Conservation (phyloP, 2,888 invertebrate species). For the Nyleta sp. region DNA sequence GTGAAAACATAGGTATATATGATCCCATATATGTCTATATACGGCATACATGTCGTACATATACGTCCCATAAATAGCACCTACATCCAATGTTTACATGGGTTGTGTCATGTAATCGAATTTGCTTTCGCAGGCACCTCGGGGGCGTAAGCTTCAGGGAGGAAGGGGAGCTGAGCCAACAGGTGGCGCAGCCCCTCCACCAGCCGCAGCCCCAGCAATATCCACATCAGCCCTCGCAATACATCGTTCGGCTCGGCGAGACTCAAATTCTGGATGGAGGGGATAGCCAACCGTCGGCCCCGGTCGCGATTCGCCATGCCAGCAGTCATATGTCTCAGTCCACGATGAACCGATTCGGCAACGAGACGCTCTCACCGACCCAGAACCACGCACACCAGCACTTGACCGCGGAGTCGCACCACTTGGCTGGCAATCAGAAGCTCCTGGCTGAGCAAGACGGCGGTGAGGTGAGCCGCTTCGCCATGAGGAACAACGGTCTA, state of each 20-base stretch:
- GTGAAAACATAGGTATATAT: too few relatives aligned
- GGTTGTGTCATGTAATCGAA: too few relatives aligned
- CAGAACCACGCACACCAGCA: slow-evolving; percentile 72
- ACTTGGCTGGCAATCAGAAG: slow-evolving; percentile 52
- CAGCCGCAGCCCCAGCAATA: slow-evolving; percentile 66
- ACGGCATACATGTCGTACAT: too few relatives aligned
- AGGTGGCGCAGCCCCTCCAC: slow-evolving; percentile 66
- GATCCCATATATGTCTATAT: too few relatives aligned
- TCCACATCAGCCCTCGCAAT: slow-evolving; percentile 60
- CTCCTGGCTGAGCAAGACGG: slow-evolving; percentile 63
- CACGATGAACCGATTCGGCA: slow-evolving; percentile 80
- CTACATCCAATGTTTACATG: too few relatives aligned
- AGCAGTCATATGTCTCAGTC: slow-evolving; percentile 80
- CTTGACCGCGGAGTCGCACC: slow-evolving; percentile 67
- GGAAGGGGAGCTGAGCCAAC: slow-evolving; percentile 66
- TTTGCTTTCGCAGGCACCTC: slow-evolving; percentile 15
- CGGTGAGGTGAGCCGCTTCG: slow-evolving; percentile 70
- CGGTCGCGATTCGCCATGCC: slow-evolving; percentile 75
- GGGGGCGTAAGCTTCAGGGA: slow-evolving; percentile 68
- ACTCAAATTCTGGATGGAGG: slow-evolving; percentile 77
- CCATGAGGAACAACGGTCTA: slow-evolving; percentile 72
- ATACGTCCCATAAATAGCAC: too few relatives aligned
- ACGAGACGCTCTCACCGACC: slow-evolving; percentile 77
- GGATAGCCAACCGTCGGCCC: slow-evolving; percentile 76
- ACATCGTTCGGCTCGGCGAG: slow-evolving; percentile 73